Evolutionary conservation across 2,113 vertebrate genomes (phyloP).

Genomic region (Microcebus griseorufus): DNA sequence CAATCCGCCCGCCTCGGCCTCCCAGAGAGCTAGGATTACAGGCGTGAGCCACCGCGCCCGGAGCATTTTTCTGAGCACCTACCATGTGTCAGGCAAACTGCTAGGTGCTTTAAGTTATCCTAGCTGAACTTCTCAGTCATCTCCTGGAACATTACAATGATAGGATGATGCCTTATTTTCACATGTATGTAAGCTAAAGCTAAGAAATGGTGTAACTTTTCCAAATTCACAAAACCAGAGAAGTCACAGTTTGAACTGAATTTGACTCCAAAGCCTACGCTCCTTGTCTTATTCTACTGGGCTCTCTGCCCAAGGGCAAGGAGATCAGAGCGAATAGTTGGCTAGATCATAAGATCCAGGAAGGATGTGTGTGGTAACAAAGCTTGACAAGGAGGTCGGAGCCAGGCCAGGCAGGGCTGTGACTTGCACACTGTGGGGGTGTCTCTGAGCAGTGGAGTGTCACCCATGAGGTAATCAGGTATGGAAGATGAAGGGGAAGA

Average conservation of each 20-base stretch:
- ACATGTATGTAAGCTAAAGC: not conserved
- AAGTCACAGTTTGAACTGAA: not conserved
- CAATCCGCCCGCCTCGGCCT: too few relatives aligned
- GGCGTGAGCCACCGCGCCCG: too few relatives aligned
- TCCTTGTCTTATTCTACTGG: not conserved
- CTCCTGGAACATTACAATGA: not conserved
- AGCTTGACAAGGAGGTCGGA: not conserved
- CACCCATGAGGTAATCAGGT: not conserved
- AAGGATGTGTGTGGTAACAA: not conserved
- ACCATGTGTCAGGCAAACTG: not conserved
- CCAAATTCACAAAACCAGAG: not conserved
- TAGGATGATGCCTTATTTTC: not conserved
- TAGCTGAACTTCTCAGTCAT: not conserved
- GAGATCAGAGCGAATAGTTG: not conserved
- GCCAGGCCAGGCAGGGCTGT: not conserved
- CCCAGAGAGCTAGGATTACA: too few relatives aligned
- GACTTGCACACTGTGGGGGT: not conserved
- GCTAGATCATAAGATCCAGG: not conserved
- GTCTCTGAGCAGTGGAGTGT: not conserved
- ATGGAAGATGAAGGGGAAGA: not conserved
- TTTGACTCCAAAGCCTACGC: not conserved
- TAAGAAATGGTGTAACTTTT: not conserved
- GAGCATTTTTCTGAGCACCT: not conserved
- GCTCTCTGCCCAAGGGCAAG: not conserved
- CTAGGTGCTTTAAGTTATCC: not conserved